Percentiles rank a stretch among this genome's conserved stretches.
phyloP scores from a whole-genome alignment of 2,113 vertebrate species.

The Odocoileus hemionus region DNA sequence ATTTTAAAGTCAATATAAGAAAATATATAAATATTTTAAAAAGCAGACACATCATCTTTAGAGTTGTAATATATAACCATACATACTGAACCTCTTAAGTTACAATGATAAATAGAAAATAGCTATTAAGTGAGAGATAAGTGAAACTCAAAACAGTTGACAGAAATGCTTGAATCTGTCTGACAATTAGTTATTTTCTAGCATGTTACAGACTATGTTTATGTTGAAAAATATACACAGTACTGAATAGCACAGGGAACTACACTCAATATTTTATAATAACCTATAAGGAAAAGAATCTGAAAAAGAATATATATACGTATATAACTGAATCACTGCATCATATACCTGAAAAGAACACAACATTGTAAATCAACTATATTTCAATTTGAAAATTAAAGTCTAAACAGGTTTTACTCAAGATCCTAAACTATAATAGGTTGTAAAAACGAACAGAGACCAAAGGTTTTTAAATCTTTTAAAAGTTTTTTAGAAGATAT shows the following conservation, averaged over 20 bases:
- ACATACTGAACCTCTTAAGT: background rate
- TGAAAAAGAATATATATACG: background rate
- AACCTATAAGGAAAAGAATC: background rate
- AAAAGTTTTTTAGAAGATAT: background rate
- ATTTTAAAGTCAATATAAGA: background rate
- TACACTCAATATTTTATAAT: background rate
- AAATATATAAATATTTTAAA: background rate
- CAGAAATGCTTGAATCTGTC: background rate
- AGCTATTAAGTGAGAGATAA: background rate
- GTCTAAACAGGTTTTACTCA: background rate
- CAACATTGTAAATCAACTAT: background rate
- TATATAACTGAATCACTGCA: background rate
- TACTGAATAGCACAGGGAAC: background rate
- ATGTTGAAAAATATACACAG: background rate
- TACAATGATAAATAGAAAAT: conserved; percentile 16
- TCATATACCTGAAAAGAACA: background rate
- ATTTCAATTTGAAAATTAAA: background rate
- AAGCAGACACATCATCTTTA: conserved; percentile 28
- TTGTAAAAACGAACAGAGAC: background rate
- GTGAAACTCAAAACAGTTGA: background rate
- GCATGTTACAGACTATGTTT: background rate
- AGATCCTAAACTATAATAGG: background rate
- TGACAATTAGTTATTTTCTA: conserved; percentile 4
- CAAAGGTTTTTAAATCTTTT: background rate
- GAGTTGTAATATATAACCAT: background rate